Evolutionary conservation across 2,113 vertebrate species (phyloP).

Genomic region (Synchiropus splendidus): DNA sequence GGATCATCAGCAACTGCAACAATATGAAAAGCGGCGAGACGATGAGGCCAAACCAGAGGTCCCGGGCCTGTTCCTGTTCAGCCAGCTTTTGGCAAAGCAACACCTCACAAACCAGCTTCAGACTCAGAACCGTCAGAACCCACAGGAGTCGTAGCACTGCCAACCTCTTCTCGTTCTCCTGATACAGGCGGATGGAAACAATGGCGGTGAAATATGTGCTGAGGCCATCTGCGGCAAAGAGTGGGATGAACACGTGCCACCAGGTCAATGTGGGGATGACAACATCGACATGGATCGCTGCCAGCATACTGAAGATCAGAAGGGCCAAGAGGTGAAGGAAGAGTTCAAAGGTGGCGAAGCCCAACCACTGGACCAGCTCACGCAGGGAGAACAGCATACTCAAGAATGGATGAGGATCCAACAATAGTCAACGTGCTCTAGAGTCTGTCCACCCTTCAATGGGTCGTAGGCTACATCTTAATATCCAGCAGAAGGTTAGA

Average conservation of each 20-base stretch:
- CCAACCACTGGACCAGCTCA: slow-evolving; percentile 94
- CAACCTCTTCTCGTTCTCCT: slow-evolving; percentile 91
- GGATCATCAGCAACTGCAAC: slow-evolving; percentile 93
- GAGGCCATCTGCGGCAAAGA: slow-evolving; percentile 91
- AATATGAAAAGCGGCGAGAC: slow-evolving; percentile 92
- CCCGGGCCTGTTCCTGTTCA: slow-evolving; percentile 72
- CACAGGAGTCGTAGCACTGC: slow-evolving; percentile 91
- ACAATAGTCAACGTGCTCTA: too few species aligned
- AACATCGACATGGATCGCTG: slow-evolving; percentile 78
- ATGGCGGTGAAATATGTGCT: slow-evolving; percentile 97
- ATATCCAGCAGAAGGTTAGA: slow-evolving; percentile 6
- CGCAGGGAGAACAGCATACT: slow-evolving; percentile 89
- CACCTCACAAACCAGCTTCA: slow-evolving; percentile 97
- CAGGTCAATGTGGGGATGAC: slow-evolving; percentile 70
- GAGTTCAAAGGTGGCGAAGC: slow-evolving; percentile 92
- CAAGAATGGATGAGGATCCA: slow-evolving; percentile 8
- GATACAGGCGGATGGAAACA: slow-evolving; percentile 92
- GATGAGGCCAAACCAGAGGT: slow-evolving; percentile 91
- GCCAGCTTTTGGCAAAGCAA: slow-evolving; percentile 93
- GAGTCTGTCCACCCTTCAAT: slow-evolving; percentile 2
- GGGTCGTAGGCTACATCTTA: slow-evolving; percentile 41
- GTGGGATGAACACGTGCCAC: slow-evolving; percentile 90
- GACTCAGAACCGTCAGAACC: slow-evolving; percentile 93
- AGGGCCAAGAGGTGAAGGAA: slow-evolving; percentile 82
- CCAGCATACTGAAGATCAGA: slow-evolving; percentile 81